Percentiles rank a stretch among this genome's conserved stretches.
phyloP scores from a whole-genome alignment of 2,888 invertebrate species.

The Calameuta idolon region DNA sequence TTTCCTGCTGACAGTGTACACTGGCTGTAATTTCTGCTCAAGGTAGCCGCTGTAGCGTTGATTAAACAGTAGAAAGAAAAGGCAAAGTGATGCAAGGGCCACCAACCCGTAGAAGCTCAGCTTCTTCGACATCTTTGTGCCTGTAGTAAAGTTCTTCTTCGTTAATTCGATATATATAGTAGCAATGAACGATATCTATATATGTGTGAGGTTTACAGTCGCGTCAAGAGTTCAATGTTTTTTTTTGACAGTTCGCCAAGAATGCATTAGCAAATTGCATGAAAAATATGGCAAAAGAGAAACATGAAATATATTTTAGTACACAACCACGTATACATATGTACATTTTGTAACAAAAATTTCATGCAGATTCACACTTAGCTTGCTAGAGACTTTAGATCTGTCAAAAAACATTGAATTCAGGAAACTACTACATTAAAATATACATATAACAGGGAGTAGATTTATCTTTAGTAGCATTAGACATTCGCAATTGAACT shows the following conservation, averaged over 20 bases:
- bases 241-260: not conserved
- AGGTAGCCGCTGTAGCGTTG: slow-evolving; percentile 61
- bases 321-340: no score
- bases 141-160: slow-evolving; percentile 31
- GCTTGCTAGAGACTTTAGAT: no score
- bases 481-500: not conserved
- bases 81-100: slow-evolving; percentile 60
- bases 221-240: not conserved
- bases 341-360: no score
- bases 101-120: slow-evolving; percentile 62
- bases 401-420: no score
- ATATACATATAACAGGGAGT: not conserved
- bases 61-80: slow-evolving; percentile 62
- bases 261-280: no score
- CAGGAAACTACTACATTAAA: not conserved
- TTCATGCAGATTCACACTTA: no score
- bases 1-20: slow-evolving; percentile 58
- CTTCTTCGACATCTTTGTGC: slow-evolving; percentile 59
- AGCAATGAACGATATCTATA: no score
- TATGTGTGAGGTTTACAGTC: not conserved
- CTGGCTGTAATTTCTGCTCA: slow-evolving; percentile 60
- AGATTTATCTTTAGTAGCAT: not conserved
- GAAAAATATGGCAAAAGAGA: no score
- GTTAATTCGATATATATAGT: not conserved
- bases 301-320: no score